Percentiles rank a stretch among this genome's conserved stretches.
phyloP scores from a whole-genome alignment of 2,797 vertebrate genomes.

The Podarcis siculus region DNA sequence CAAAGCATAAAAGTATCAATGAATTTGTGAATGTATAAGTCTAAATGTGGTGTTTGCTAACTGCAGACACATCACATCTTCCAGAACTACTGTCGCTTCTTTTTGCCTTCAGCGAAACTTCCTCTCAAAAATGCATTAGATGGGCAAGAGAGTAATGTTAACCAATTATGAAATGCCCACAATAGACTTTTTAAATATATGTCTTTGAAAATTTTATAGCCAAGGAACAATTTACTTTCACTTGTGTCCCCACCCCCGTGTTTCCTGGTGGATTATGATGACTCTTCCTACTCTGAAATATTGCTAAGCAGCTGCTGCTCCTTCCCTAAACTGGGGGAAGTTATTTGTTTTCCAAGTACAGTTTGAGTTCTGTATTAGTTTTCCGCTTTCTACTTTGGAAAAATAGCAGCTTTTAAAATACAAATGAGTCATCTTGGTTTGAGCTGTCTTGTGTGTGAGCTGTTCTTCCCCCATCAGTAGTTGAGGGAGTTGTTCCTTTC shows the following conservation, averaged over 20 bases:
- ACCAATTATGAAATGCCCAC: conserved; percentile 63
- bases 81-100: background rate
- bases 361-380: background rate
- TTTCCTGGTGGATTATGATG: conserved; percentile 49
- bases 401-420: background rate
- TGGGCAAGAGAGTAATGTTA: conserved; percentile 64
- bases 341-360: background rate
- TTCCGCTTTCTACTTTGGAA: background rate
- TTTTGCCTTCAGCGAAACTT: conserved; percentile 16
- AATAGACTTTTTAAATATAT: conserved; percentile 30
- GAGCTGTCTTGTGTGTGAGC: background rate
- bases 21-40: background rate
- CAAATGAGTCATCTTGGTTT: background rate
- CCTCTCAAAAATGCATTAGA: background rate
- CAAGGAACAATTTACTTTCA: background rate
- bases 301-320: background rate
- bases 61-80: background rate
- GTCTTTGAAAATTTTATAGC: conserved; percentile 20
- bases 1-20: background rate
- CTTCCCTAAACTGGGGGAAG: background rate
- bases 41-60: background rate
- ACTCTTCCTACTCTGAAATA: background rate
- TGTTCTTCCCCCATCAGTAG: background rate
- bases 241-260: background rate
- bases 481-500: rapidly evolving